A percentile compares a stretch with the other conserved stretches of the same genome.
phyloP scores from a whole-genome alignment of 2,888 invertebrate species.

The Tigriopus californicus region DNA sequence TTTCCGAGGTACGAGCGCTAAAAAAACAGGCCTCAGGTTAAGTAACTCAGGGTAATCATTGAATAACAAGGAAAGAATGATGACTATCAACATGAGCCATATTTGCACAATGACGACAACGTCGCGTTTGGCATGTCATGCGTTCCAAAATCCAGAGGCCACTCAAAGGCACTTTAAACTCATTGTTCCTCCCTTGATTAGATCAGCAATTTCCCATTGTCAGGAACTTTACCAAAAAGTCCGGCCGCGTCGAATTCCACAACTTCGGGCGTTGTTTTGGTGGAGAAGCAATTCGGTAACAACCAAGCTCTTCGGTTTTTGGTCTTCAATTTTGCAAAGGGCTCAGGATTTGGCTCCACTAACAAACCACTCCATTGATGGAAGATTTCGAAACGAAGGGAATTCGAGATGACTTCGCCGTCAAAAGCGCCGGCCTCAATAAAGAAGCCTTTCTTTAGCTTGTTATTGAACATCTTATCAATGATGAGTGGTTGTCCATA shows the following conservation, averaged over 20 bases:
- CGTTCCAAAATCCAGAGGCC: too few relatives aligned
- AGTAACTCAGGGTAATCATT: too few relatives aligned
- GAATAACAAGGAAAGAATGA: too few relatives aligned
- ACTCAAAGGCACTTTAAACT: too few relatives aligned
- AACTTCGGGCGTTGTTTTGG: background rate
- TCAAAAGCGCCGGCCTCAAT: slow-evolving; percentile 14
- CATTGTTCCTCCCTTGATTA: too few relatives aligned
- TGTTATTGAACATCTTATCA: background rate
- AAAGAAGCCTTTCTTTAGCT: slow-evolving; percentile 12
- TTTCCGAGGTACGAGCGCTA: too few relatives aligned
- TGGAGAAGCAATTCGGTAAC: slow-evolving; percentile 5
- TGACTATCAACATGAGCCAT: too few relatives aligned
- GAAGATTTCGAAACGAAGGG: slow-evolving; percentile 10
- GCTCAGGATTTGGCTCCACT: slow-evolving; percentile 7
- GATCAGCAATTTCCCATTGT: too few relatives aligned
- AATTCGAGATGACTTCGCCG: slow-evolving; percentile 12
- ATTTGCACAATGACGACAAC: too few relatives aligned
- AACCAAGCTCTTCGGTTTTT: slow-evolving; percentile 14
- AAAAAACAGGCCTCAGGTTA: too few relatives aligned
- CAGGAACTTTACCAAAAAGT: background rate
- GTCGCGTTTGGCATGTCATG: too few relatives aligned
- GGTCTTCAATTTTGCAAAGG: background rate
- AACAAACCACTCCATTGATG: slow-evolving; percentile 11
- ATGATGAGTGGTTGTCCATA: slow-evolving; percentile 3
- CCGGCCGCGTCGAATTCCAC: slow-evolving; percentile 6